These are phyloP conservation scores for Conopomorpha cramerella DNA, from an alignment of 1,140 invertebrate genomes.

Conservation along the genomic window DNA sequence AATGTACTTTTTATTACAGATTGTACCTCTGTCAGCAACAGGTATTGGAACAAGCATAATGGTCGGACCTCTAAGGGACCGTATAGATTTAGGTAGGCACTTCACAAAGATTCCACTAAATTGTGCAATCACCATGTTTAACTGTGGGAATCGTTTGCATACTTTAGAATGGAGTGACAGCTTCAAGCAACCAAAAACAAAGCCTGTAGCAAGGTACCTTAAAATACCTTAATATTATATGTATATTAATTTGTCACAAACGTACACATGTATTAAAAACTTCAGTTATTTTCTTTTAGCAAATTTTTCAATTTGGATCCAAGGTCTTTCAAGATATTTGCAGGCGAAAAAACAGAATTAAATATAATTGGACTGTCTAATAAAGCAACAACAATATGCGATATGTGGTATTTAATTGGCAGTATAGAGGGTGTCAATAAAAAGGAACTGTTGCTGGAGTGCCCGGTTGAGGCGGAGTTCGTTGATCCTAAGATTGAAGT, in stretches of 20 bases:
- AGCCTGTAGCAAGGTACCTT: slow-evolving; percentile 19
- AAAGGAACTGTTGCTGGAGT: slow-evolving; percentile 42
- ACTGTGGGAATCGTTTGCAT: slow-evolving; percentile 37
- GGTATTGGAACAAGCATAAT: slow-evolving; percentile 43
- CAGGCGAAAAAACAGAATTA: slow-evolving; percentile 39
- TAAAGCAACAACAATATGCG: slow-evolving; percentile 32
- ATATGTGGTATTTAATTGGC: slow-evolving; percentile 47
- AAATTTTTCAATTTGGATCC: slow-evolving; percentile 40
- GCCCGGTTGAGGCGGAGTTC: slow-evolving; percentile 34
- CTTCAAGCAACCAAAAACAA: slow-evolving; percentile 40
- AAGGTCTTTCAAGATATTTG: slow-evolving; percentile 31
- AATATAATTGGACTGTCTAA: slow-evolving; percentile 27
- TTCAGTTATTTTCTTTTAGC: slow-evolving; percentile 21
- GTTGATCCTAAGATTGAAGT: slow-evolving; percentile 49
- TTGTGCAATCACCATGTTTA: slow-evolving; percentile 37
- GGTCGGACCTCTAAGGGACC: slow-evolving; percentile 30
- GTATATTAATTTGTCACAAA: background rate
- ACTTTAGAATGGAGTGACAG: slow-evolving; percentile 40
- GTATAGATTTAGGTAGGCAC: slow-evolving; percentile 32
- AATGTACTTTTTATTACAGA: slow-evolving; percentile 12
- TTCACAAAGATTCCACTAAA: slow-evolving; percentile 41
- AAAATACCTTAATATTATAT: no score
- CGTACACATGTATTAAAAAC: no score
- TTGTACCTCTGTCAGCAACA: slow-evolving; percentile 36
- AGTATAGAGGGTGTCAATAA: slow-evolving; percentile 50